A percentile compares a stretch with the other conserved stretches of the same genome.
These are phyloP conservation scores for Cyaniris semiargus DNA, from an alignment of 2,888 invertebrate genomes.

Conservation along the genomic window DNA sequence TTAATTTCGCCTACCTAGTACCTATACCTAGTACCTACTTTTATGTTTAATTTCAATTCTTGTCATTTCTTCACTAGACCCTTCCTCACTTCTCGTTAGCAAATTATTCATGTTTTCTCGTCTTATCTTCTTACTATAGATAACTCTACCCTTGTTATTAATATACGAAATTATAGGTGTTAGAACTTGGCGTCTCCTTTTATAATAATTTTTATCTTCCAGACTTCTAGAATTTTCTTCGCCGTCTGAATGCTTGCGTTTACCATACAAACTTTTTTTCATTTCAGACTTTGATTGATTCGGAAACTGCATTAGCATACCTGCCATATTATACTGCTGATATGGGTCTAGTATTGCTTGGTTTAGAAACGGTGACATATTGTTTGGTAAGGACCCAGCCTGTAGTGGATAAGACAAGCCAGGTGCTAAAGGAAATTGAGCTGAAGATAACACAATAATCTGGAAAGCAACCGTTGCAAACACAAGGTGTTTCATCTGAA, in stretches of 20 bases:
- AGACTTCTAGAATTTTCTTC: constrained; percentile 39
- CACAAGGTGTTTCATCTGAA: not conserved
- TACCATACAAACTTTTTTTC: not conserved
- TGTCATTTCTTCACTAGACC: constrained; percentile 35
- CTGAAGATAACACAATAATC: not conserved
- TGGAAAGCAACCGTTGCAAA: not conserved
- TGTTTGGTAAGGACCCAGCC: not conserved
- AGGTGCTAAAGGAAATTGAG: not conserved
- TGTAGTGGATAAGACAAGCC: constrained; percentile 12
- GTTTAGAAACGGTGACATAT: not conserved
- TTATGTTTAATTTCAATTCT: constrained; percentile 39
- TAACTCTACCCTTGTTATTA: constrained; percentile 65
- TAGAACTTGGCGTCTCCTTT: constrained; percentile 52
- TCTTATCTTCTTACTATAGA: constrained; percentile 68
- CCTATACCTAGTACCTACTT: not conserved
- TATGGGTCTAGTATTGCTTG: not conserved
- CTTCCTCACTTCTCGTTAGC: constrained; percentile 54
- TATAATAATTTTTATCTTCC: constrained; percentile 33
- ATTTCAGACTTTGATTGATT: not conserved
- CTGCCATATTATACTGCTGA: not conserved
- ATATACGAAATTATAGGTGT: constrained; percentile 71
- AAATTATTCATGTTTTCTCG: constrained; percentile 65
- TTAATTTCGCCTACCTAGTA: too few relatives aligned
- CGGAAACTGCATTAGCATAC: not conserved
- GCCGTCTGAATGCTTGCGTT: constrained; percentile 27